Evolutionary conservation across 2,113 vertebrate genomes (phyloP).

Genomic region (Empidonax traillii): DNA sequence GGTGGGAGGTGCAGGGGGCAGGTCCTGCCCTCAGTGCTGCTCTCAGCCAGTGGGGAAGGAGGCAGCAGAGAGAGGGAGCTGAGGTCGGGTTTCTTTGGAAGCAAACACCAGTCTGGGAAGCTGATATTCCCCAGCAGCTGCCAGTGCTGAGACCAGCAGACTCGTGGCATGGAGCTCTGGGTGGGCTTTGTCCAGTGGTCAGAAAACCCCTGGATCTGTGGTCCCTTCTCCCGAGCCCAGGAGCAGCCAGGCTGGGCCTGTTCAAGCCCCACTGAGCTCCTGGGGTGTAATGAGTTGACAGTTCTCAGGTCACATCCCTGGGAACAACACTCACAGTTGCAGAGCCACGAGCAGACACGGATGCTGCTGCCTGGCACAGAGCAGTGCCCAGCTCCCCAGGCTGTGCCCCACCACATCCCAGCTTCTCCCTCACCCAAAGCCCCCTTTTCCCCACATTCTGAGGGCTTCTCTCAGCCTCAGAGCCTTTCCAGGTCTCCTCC

Average conservation of each 20-base stretch:
- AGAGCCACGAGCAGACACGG: not conserved
- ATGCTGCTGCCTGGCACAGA: not conserved
- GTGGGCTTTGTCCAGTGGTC: not conserved
- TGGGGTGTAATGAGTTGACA: not conserved
- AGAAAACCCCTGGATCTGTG: not conserved
- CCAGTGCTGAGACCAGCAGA: not conserved
- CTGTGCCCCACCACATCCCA: not conserved
- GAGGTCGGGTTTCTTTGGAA: too few relatives aligned
- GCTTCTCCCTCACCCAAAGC: not conserved
- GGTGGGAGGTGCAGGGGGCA: not conserved
- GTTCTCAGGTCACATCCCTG: not conserved
- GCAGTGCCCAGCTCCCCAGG: not conserved
- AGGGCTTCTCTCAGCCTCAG: not conserved
- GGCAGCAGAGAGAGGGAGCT: too few relatives aligned
- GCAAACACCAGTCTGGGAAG: not conserved
- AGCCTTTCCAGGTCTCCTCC: not conserved
- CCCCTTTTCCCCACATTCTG: not conserved
- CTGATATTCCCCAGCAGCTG: not conserved
- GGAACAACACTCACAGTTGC: too few relatives aligned
- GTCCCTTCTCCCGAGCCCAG: not conserved
- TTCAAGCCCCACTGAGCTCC: not conserved
- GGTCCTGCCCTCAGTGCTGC: not conserved
- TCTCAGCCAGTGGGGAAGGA: too few relatives aligned
- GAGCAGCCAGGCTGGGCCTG: not conserved
- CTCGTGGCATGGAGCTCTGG: not conserved